Conservation (phyloP, 2,113 vertebrate genomes). For the Sapajus apella region DNA sequence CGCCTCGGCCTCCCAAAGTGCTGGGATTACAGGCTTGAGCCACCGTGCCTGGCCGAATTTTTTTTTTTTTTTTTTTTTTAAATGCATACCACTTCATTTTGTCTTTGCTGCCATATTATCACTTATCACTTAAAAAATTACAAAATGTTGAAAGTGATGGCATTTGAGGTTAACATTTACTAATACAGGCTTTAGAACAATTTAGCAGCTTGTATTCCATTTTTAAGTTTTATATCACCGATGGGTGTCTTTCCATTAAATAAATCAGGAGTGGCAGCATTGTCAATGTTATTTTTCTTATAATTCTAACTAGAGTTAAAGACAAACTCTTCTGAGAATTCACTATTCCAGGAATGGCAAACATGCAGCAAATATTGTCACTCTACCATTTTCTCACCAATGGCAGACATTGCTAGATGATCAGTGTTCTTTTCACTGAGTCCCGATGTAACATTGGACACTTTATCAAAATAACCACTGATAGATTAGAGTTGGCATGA, state of each 20-base stretch:
- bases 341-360: background rate
- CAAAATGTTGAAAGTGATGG: background rate
- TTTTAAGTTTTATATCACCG: constrained; percentile 67
- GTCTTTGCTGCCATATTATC: background rate
- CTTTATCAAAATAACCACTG: background rate
- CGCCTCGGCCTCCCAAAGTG: no score
- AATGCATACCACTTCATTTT: background rate
- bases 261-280: constrained; percentile 51
- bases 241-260: constrained; percentile 68
- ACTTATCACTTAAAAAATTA: background rate
- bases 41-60: no score
- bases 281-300: constrained; percentile 60
- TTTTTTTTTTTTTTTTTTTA: background rate
- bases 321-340: constrained; percentile 15
- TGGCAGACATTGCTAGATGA: constrained; percentile 23
- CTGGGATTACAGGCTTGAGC: no score
- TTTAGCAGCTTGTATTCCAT: constrained; percentile 60
- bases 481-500: background rate
- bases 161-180: constrained; percentile 48
- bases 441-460: background rate
- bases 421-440: background rate
- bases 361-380: background rate
- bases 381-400: background rate
- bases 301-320: constrained; percentile 37
- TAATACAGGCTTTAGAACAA: constrained; percentile 25